Conservation (phyloP, 1,140 invertebrate genomes). For the Grapholita molesta region DNA sequence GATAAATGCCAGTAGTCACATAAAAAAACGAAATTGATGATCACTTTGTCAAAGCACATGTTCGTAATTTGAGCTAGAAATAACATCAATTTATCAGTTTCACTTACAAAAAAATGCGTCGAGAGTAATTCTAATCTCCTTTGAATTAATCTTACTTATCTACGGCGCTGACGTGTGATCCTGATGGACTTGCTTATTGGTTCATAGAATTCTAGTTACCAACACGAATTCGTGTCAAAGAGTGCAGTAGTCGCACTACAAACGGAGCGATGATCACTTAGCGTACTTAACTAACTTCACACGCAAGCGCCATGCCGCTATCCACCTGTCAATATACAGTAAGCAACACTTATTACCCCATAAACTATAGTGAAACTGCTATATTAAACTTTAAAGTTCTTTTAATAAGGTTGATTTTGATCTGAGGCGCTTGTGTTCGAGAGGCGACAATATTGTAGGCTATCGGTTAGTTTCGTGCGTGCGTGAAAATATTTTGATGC, state of each 20-base stretch:
- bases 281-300: constrained; percentile 7
- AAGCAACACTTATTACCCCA: not conserved
- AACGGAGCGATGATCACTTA: constrained; percentile 13
- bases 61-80: not conserved
- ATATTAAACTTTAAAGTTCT: not conserved
- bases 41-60: not conserved
- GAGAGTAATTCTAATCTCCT: too few species aligned
- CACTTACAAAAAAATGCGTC: too few species aligned
- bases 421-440: not conserved
- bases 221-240: constrained; percentile 3
- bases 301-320: constrained; percentile 6
- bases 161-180: too few species aligned
- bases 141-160: too few species aligned
- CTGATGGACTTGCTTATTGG: too few species aligned
- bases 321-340: constrained; percentile 13
- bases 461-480: constrained; percentile 13
- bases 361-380: not conserved
- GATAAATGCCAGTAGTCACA: not conserved
- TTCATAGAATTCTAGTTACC: not conserved
- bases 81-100: not conserved
- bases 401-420: not conserved
- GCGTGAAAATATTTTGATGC: constrained; percentile 14
- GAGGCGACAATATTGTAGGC: not conserved
- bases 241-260: not conserved
- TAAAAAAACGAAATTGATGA: not conserved